Base-by-base conservation (phyloP, 2,113 vertebrate species). In the Actenoides hombroni region DNA sequence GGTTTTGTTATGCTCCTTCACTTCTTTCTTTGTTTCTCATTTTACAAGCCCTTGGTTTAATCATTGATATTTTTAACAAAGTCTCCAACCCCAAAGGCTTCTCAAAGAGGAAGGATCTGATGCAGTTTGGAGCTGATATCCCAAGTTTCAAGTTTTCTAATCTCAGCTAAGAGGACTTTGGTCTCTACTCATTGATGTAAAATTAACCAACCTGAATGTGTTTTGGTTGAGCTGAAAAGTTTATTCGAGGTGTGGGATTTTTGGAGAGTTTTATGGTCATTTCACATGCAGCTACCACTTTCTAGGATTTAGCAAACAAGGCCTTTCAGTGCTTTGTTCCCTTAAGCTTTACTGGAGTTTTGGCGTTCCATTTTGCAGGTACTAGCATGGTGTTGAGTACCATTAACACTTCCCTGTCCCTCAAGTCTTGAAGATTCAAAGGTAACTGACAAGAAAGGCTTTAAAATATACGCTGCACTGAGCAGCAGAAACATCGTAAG, bases 161-260 rank as follows among this genome's bases (percentile, higher is more conserved):
- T 71, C 60, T 83, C 76, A 81, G 11, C 21, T 83, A 90, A 86
- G 46, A 90, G 68, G 40, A 31, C 83, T 88, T 93, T 93, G 83
- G 78, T 92, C 49, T 80, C 35, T 74, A 46, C 13, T 37, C 31
- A 71, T 61, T 94, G 73, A 84, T 83, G 80, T 81, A 81, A 96
- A 88, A 92, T 94, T 92, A 86, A 81, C 73, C 10, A 88, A 71
- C 29, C 14, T 82, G 56, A 73, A 59, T 44, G 65, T 78, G 24
- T 60, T 95, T 84, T 74, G 26, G 20, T 75, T 51, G 33, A 91
- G 8, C 8, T 71, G 67, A 79, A 53, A 26, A 75, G 24, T 87
- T 69, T 94, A 54, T 94, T 60, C 89, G 35, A 86, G 46, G 19
- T 84, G 4, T 20, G 13, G 31, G 21, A 57, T 82, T 92, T 95